These are phyloP conservation scores for Diarsia rubi DNA, from an alignment of 2,888 invertebrate genomes.

Conservation along the genomic window DNA sequence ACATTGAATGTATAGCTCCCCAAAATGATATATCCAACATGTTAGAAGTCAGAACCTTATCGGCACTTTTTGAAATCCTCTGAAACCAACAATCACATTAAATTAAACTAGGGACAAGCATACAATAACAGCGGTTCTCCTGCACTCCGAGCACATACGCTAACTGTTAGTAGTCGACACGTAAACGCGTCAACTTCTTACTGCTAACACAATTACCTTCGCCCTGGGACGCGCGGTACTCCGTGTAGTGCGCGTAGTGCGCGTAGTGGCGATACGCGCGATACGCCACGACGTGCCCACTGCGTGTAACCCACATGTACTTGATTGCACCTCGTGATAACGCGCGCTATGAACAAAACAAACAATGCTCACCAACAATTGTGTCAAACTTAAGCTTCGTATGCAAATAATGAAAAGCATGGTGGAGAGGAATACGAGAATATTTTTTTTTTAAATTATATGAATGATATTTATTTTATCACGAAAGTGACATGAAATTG, in stretches of 20 bases:
- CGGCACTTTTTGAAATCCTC: not conserved
- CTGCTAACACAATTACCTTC: conserved; percentile 20
- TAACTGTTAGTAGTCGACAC: conserved; percentile 10
- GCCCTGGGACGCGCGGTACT: not conserved
- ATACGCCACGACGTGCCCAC: not conserved
- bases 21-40: not conserved
- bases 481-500: not conserved
- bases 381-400: no score
- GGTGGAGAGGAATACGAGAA: not conserved
- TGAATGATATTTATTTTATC: not conserved
- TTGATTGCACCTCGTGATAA: conserved; percentile 14
- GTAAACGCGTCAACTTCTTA: conserved; percentile 11
- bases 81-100: not conserved
- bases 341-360: not conserved
- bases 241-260: conserved; percentile 4
- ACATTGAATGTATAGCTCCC: not conserved
- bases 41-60: not conserved
- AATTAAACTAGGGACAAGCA: not conserved
- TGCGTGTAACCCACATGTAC: not conserved
- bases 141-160: not conserved
- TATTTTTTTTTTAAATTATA: no score
- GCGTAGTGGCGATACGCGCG: not conserved
- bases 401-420: not conserved
- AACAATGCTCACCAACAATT: not conserved
- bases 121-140: not conserved